Conservation (phyloP, 2,888 invertebrate genomes). For the Venusia cambrica region DNA sequence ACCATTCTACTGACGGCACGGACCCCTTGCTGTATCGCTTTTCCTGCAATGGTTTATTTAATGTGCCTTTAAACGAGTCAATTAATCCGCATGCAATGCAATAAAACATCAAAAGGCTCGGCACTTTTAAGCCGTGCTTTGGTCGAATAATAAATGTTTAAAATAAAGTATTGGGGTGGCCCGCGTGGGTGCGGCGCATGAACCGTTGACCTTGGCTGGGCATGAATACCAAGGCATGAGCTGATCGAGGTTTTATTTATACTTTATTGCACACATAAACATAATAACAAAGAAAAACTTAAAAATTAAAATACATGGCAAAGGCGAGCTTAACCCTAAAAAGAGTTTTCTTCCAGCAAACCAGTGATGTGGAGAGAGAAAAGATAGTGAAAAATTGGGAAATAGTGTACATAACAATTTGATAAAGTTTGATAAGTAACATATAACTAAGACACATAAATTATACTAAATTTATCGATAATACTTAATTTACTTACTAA, state of each 20-base stretch:
- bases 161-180: constrained; percentile 44
- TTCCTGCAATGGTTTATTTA: constrained; percentile 7
- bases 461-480: no score
- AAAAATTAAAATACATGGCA: no score
- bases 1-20: not conserved
- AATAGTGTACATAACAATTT: no score
- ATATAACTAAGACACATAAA: no score
- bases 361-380: no score
- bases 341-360: no score
- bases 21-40: constrained; percentile 1
- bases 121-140: constrained; percentile 26
- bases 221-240: constrained; percentile 22
- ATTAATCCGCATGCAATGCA: constrained; percentile 15
- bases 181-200: constrained; percentile 43
- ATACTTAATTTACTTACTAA: no score
- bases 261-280: no score
- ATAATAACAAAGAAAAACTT: no score
- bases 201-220: constrained; percentile 46
- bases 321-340: no score
- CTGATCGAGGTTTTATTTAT: constrained; percentile 10
- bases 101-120: constrained; percentile 25
- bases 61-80: constrained; percentile 9
- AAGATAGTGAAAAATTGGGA: no score
- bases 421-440: no score
- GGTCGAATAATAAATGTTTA: constrained; percentile 38